These are phyloP conservation scores for Ceryle rudis DNA, from an alignment of 2,797 vertebrate species.

Conservation along the genomic window DNA sequence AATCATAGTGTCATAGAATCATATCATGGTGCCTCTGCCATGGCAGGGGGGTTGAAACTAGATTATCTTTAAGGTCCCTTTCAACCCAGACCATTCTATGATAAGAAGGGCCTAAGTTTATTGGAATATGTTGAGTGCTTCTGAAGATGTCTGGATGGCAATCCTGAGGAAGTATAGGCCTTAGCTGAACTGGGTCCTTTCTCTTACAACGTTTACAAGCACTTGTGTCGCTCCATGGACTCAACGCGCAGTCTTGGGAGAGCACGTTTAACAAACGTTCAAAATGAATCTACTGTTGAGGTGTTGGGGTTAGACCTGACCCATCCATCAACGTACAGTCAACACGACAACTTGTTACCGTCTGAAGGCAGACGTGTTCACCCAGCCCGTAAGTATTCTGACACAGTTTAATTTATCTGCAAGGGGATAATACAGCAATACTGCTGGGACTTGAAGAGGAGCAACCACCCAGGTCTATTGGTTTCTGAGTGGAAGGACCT, in stretches of 20 bases:
- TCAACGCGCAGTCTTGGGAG: background rate
- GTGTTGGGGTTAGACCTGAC: background rate
- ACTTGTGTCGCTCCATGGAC: background rate
- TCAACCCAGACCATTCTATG: no score
- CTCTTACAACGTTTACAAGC: background rate
- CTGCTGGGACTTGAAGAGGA: background rate
- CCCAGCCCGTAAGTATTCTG: background rate
- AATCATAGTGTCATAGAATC: no score
- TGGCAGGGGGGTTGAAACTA: no score
- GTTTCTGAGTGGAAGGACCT: background rate
- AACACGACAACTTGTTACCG: background rate
- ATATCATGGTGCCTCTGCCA: no score
- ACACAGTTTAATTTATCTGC: background rate
- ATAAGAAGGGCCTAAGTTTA: background rate
- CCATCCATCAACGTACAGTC: background rate
- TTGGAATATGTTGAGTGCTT: background rate
- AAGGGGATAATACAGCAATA: background rate
- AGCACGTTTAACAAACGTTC: background rate
- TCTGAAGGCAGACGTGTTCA: background rate
- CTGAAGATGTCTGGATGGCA: background rate
- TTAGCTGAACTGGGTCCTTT: background rate
- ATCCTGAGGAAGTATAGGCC: background rate
- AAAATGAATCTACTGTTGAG: background rate
- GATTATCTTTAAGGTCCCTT: no score
- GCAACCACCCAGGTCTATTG: background rate